phyloP scores from a whole-genome alignment of 2,113 vertebrate genomes.

The Pterophyllum scalare region DNA sequence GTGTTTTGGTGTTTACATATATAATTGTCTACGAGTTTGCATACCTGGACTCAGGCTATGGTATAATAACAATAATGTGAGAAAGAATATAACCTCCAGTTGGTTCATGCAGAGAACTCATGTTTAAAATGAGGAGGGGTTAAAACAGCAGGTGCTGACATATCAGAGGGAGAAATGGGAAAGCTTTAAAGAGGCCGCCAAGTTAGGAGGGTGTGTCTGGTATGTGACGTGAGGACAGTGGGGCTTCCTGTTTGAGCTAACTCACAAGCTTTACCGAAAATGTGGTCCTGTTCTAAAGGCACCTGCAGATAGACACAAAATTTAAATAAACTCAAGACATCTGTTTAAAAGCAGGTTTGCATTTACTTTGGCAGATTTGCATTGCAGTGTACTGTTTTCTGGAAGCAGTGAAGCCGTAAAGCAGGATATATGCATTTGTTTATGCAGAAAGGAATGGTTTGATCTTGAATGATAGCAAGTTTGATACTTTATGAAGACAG shows the following conservation, averaged over 20 bases:
- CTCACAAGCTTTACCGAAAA: not conserved
- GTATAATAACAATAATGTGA: not conserved
- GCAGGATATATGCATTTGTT: not conserved
- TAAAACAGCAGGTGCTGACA: not conserved
- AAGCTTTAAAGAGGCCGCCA: not conserved
- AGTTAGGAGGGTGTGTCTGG: not conserved
- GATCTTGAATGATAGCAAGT: not conserved
- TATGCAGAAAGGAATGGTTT: not conserved
- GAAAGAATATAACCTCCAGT: not conserved
- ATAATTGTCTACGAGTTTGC: not conserved
- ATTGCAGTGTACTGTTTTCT: not conserved
- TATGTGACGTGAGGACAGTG: not conserved
- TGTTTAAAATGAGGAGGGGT: not conserved
- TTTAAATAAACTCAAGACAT: not conserved
- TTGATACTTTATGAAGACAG: not conserved
- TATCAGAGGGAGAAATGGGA: not conserved
- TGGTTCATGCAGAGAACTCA: not conserved
- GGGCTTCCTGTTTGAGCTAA: not conserved
- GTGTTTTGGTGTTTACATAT: slow-evolving; percentile 5
- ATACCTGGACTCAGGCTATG: not conserved
- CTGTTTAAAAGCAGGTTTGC: not conserved
- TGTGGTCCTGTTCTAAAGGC: not conserved
- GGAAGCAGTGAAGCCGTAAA: not conserved
- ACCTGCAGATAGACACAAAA: not conserved
- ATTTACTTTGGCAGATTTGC: not conserved